Conservation (phyloP, 2,888 invertebrate species). For the Trachelus troglodyta region DNA sequence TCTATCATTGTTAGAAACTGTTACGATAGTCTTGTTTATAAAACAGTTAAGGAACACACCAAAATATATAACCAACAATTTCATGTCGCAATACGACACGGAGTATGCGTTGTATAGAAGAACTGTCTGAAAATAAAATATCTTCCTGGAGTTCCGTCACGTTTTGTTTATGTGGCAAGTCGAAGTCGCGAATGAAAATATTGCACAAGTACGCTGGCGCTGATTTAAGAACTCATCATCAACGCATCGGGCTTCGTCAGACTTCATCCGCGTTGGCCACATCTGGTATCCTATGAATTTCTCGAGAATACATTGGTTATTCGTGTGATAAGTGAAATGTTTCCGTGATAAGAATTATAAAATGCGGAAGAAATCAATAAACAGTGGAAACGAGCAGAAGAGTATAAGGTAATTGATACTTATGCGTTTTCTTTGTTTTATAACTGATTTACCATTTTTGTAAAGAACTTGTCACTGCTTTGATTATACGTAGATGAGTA, state of each 20-base stretch:
- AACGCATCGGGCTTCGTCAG: neutral
- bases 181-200: neutral
- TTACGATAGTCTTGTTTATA: neutral
- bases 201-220: neutral
- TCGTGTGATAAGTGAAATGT: constrained; percentile 9
- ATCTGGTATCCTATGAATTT: neutral
- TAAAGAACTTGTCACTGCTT: neutral
- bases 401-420: constrained; percentile 30
- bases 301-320: neutral
- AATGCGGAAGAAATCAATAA: constrained; percentile 54
- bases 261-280: neutral
- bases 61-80: neutral
- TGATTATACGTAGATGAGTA: neutral
- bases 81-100: neutral
- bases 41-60: neutral
- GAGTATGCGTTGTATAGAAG: neutral
- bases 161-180: neutral
- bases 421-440: neutral
- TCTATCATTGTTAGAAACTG: constrained; percentile 71
- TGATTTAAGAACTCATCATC: neutral
- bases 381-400: constrained; percentile 38
- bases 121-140: neutral
- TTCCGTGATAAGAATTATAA: constrained; percentile 18
- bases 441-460: neutral
- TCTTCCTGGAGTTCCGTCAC: neutral